These are phyloP conservation scores for Nesoenas mayeri DNA, from an alignment of 2,113 vertebrate genomes.

Conservation along the genomic window DNA sequence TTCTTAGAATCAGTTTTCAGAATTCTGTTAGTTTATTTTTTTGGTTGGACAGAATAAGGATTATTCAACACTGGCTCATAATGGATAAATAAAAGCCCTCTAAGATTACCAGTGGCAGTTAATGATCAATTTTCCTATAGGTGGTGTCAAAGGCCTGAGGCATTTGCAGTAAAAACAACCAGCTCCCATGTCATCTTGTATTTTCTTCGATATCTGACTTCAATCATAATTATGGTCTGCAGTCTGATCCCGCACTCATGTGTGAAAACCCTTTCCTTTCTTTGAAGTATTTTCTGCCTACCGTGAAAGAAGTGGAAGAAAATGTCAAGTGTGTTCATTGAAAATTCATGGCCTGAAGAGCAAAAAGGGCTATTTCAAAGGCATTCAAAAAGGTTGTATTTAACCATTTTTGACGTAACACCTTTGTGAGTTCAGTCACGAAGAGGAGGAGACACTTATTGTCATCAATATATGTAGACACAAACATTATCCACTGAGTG, in stretches of 20 bases:
- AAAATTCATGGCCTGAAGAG: not conserved
- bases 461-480: not conserved
- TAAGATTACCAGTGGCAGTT: not conserved
- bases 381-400: not conserved
- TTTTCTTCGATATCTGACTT: not conserved
- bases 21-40: not conserved
- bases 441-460: not conserved
- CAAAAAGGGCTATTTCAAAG: not conserved
- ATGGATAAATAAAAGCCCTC: not conserved
- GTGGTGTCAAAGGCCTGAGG: not conserved
- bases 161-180: not conserved
- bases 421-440: not conserved
- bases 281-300: not conserved
- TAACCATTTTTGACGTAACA: not conserved
- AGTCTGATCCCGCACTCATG: not conserved
- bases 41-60: not conserved
- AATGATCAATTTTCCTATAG: not conserved
- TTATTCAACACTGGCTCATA: not conserved
- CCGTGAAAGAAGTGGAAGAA: not conserved
- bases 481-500: not conserved
- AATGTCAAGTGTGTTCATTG: not conserved
- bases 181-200: not conserved
- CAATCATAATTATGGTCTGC: not conserved
- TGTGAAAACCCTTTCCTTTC: not conserved
- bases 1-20: not conserved